Base-by-base conservation (phyloP, 2,113 vertebrate genomes). In the Vulpes lagopus region DNA sequence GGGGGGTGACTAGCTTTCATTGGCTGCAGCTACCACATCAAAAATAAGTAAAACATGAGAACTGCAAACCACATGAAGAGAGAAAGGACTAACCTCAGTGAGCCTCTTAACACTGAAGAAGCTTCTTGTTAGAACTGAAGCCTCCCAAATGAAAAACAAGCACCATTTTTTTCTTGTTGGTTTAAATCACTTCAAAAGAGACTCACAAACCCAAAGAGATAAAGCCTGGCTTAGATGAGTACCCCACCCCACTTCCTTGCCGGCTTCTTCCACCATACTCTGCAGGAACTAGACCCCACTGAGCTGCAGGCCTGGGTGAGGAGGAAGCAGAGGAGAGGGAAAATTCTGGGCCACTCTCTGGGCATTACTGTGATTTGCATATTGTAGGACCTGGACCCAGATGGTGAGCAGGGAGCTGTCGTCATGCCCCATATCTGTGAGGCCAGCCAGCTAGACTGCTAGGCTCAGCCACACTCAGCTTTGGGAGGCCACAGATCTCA, bases 1-100 rank as follows among this genome's bases (percentile, higher is more conserved):
- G 19, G 38, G 51, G 60, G 57, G 60, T 35, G 23, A n/a, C 38
- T 10, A 4, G 76, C 95, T 96, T 86, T 95, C 95, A 95, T 96
- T 98, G 97, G 97, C 94, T 97, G 5, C 11, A 57, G 78, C 64
- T 2, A 85, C 97, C 97, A 98, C 97, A 98, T 98, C 97, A 98
- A 95, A 97, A 89, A n/a, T 43, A 51, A 93, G 73, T 53, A 14
- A 89, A 86, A 94, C 97, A 86, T 91, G 97, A 96, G 97, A 95
- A 93, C 95, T 32, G 11, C 1, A 16, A 64, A 94, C 97, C 97
- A 96, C 98, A 97, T 97, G 92, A 98, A 98, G 96, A 94, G 53
- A 67, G 23, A 62, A 14, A 3, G 1, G 1, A 4, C 90, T 95
- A 86, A 96, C 96, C 97, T 96, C 95, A 64, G 90, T 3, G 27